phyloP scores from a whole-genome alignment of 2,113 vertebrate species.

The Leptodactylus fuscus region DNA sequence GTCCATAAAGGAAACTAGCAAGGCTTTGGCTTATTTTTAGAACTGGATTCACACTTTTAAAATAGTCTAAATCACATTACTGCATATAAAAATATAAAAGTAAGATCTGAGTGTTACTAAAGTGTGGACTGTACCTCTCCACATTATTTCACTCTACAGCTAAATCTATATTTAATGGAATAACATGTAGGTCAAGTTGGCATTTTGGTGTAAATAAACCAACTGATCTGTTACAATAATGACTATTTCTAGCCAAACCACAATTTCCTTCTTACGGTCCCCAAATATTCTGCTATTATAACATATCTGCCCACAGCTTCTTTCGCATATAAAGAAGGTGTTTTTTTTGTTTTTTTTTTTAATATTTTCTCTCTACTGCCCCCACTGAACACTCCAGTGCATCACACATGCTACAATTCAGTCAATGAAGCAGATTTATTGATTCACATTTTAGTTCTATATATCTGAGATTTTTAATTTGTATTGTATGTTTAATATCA shows the following conservation, averaged over 20 bases:
- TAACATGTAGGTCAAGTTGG: conserved; percentile 18
- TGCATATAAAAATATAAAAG: background rate
- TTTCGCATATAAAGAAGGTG: background rate
- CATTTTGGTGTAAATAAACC: conserved; percentile 39
- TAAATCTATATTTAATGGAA: conserved; percentile 31
- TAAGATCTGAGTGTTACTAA: background rate
- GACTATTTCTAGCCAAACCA: conserved; percentile 50
- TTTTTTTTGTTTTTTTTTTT: too few species aligned
- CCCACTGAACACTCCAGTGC: too few species aligned
- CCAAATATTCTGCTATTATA: conserved; percentile 22
- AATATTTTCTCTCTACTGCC: background rate
- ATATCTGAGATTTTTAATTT: too few species aligned
- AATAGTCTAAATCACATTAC: background rate
- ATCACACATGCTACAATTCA: too few species aligned
- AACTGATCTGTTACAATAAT: conserved; percentile 28
- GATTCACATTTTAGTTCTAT: background rate
- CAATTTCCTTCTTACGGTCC: conserved; percentile 44
- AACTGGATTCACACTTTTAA: background rate
- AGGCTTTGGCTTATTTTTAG: background rate
- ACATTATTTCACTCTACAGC: background rate
- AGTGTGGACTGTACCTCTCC: background rate
- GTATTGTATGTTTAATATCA: too few species aligned
- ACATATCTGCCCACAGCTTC: background rate
- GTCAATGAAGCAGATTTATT: background rate
- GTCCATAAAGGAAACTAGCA: background rate